Base-by-base conservation (phyloP, 23 tunicate species). In the Clavelina lepadiformis region DNA sequence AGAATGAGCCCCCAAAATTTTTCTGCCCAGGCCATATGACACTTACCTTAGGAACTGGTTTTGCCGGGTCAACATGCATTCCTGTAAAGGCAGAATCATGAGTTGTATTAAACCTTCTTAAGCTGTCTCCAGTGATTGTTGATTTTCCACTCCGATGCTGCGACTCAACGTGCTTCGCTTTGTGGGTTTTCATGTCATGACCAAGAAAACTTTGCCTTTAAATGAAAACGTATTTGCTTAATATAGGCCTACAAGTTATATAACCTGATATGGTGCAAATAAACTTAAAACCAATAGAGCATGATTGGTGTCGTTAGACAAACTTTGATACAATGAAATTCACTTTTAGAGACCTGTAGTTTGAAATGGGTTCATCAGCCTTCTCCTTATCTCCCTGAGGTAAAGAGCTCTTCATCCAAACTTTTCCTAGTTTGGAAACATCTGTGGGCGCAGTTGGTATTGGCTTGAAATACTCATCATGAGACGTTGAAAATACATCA, bases 351-450 rank as follows among this genome's bases (percentile, higher is more conserved):
- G n/a, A 76, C 84, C 62, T 58, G 69, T 86, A 86, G 29, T 35
- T 55, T 3, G 86, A 80, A 8, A 78, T 58, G 28, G 85, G 95
- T 19, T 64, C 75, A 24, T 86, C 95, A 46, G 85, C 85, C 44
- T 78, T 78, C 56, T 78, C 85, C 53, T 64, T 72, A 45, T 86
- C 95, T 63, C 95, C 95, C 63, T 86, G 95, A 45, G 95, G 95
- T 57, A 86, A 56, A 15, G 61, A 59, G 44, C 80, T 86, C 58
- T 65, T 71, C 33, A 62, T 51, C 75, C 78, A 70, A 41, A 23
- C 51, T 18, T 47, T 72, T 27, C 68, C 63, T 23, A 78, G 50
- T 8, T 65, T 51, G 2, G 95, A 46, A 28, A 29, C 58, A 33
- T 59, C 55, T 2, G 62, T 23, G 2, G 58, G 63, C 13, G 74